phyloP scores from a whole-genome alignment of 2,888 invertebrate species.

The Melieria picta region DNA sequence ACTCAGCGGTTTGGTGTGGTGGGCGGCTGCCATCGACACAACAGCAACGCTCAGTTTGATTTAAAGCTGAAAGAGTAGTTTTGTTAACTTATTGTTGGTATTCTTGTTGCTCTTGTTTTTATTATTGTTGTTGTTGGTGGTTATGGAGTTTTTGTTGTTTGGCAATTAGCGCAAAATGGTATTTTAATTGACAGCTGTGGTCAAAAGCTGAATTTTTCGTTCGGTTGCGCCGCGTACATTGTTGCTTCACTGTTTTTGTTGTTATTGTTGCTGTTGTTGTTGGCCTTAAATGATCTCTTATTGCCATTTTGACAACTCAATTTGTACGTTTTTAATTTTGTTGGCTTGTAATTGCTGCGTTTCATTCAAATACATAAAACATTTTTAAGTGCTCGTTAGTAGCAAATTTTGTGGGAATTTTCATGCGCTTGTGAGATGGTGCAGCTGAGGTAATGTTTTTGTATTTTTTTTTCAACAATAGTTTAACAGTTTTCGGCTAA shows the following conservation, averaged over 20 bases:
- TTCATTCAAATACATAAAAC: too few species aligned
- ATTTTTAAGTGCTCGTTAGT: too few species aligned
- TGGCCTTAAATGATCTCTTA: not conserved
- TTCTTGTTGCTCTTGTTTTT: conserved; percentile 34
- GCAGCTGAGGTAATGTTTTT: too few species aligned
- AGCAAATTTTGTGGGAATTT: too few species aligned
- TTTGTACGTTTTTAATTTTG: conserved; percentile 13
- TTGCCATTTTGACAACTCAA: conserved; percentile 36
- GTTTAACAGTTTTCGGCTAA: too few species aligned
- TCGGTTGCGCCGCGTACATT: too few species aligned
- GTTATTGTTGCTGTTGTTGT: not conserved
- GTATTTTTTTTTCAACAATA: too few species aligned
- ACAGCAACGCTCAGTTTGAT: too few species aligned
- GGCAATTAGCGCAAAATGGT: conserved; percentile 47
- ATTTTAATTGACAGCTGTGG: conserved; percentile 57
- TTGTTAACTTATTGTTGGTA: conserved; percentile 38
- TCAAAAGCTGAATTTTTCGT: conserved; percentile 14
- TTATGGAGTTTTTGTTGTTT: conserved; percentile 24
- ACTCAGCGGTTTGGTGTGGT: too few species aligned
- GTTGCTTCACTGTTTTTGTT: conserved; percentile 7
- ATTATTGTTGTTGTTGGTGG: conserved; percentile 25
- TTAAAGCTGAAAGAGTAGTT: not conserved
- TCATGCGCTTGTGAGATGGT: too few species aligned
- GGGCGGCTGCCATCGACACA: too few species aligned
- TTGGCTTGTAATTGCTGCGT: too few species aligned